Conservation (phyloP, 2,888 invertebrate genomes). For the Drosophila paranaensis region DNA sequence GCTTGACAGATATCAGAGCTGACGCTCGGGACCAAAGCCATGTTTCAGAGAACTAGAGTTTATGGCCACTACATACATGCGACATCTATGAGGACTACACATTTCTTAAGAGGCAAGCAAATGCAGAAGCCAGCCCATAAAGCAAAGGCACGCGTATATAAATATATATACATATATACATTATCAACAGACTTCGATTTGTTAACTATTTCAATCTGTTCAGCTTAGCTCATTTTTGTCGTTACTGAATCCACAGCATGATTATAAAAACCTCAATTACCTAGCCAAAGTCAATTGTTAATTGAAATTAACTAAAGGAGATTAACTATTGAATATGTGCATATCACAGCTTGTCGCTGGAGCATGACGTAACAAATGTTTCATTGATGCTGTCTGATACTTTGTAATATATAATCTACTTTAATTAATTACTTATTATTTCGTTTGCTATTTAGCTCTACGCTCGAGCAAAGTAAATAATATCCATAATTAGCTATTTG, state of each 20-base stretch:
- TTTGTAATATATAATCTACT: not conserved
- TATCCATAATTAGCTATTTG: slow-evolving; percentile 26
- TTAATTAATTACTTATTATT: not conserved
- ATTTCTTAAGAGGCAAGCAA: too few species aligned
- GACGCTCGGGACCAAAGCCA: not conserved
- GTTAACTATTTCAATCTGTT: too few species aligned
- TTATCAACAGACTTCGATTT: too few species aligned
- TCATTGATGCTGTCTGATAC: not conserved
- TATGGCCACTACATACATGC: too few species aligned
- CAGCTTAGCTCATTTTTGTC: too few species aligned
- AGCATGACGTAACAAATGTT: not conserved
- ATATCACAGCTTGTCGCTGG: too few species aligned
- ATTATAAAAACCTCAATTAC: not conserved
- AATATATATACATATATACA: not conserved
- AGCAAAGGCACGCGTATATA: too few species aligned
- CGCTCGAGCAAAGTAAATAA: slow-evolving; percentile 8
- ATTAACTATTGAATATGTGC: not conserved
- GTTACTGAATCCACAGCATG: too few species aligned
- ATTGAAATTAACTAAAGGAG: not conserved
- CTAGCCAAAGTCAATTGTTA: not conserved
- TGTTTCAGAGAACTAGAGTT: not conserved
- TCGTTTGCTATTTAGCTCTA: slow-evolving; percentile 7
- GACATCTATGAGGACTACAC: not conserved
- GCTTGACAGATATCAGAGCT: not conserved
- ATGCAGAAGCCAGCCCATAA: not conserved